phyloP scores from a whole-genome alignment of 2,113 vertebrate species.

The Eublepharis macularius region DNA sequence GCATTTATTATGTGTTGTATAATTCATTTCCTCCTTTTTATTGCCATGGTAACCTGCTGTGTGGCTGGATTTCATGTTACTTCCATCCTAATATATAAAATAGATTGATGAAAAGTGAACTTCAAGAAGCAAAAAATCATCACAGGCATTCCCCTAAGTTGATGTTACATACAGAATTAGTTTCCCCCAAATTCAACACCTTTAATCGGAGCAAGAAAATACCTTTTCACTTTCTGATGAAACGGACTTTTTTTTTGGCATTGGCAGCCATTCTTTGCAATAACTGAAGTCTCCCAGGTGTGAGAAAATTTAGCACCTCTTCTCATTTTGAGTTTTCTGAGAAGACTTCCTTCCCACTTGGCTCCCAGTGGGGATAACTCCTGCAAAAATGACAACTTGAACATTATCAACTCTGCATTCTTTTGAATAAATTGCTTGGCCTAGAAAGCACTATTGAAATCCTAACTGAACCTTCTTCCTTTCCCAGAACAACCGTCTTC shows the following conservation, averaged over 20 bases:
- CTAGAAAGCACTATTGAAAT: neutral
- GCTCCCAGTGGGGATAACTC: neutral
- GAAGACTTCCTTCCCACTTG: neutral
- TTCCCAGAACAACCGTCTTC: neutral
- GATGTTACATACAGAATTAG: neutral
- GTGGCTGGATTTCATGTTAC: slow-evolving; percentile 26
- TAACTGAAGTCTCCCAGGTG: slow-evolving; percentile 1
- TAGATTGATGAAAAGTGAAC: slow-evolving; percentile 4
- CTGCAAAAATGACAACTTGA: neutral
- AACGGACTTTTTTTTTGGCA: neutral
- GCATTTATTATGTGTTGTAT: slow-evolving; percentile 27
- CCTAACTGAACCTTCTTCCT: neutral
- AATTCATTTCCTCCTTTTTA: slow-evolving; percentile 19
- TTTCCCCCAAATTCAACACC: slow-evolving; percentile 2
- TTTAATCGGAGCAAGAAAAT: slow-evolving; percentile 17
- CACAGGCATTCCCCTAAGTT: neutral
- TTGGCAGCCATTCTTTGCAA: slow-evolving; percentile 5
- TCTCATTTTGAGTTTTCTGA: neutral
- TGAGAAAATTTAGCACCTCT: neutral
- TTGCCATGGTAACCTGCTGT: slow-evolving; percentile 23
- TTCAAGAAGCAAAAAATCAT: neutral
- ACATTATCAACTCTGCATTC: neutral
- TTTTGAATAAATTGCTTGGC: neutral
- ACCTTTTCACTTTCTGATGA: slow-evolving; percentile 8
- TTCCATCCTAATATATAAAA: slow-evolving; percentile 9